phyloP scores from a whole-genome alignment of 2,113 vertebrate species.

The Catagonus wagneri region DNA sequence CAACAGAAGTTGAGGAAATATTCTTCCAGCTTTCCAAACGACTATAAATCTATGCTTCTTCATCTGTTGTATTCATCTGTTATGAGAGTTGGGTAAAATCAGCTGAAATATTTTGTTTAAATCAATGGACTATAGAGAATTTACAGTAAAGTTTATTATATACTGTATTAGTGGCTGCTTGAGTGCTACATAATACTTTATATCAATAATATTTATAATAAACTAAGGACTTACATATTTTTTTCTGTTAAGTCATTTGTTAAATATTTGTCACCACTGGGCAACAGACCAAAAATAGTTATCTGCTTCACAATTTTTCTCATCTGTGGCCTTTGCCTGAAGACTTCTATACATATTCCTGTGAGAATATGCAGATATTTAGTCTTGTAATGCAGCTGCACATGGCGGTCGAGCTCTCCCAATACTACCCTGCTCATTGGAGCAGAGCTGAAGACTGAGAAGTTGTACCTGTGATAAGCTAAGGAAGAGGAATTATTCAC shows the following conservation, averaged over 20 bases:
- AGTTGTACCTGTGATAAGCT: not conserved
- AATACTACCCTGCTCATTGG: not conserved
- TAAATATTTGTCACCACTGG: not conserved
- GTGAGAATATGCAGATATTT: not conserved
- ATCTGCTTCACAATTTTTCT: not conserved
- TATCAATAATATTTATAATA: conserved; percentile 11
- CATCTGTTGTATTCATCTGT: not conserved
- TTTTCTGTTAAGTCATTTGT: not conserved
- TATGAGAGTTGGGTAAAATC: not conserved
- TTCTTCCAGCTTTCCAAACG: not conserved
- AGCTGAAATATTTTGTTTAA: not conserved
- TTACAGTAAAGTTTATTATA: not conserved
- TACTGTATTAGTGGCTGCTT: not conserved
- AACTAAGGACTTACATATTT: not conserved
- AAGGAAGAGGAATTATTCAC: not conserved
- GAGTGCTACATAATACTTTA: not conserved
- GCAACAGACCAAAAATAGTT: not conserved
- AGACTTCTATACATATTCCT: not conserved
- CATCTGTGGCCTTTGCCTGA: not conserved
- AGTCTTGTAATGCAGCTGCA: not conserved
- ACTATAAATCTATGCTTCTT: not conserved
- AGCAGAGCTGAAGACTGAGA: not conserved
- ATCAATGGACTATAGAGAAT: not conserved
- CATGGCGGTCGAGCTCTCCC: not conserved
- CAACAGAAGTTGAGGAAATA: not conserved